Percentiles rank a stretch among this genome's conserved stretches.
Evolutionary conservation across 2,797 vertebrate species (phyloP).

Genomic region (Ataeniobius toweri): DNA sequence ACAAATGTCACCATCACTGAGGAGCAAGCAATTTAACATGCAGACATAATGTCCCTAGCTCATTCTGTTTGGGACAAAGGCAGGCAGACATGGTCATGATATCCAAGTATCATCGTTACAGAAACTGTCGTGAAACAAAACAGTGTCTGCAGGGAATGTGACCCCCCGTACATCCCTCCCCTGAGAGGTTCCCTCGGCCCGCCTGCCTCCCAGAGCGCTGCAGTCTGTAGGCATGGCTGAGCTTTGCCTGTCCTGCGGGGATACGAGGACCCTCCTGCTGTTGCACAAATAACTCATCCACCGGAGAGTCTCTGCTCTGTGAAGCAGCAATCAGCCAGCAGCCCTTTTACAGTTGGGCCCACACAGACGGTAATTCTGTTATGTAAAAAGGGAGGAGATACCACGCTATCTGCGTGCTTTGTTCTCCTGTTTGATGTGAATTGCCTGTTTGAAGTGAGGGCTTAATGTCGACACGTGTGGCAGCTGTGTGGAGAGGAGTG

Average conservation of each 20-base stretch:
- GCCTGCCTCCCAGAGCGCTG: constrained; percentile 49
- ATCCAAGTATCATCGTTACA: constrained; percentile 16
- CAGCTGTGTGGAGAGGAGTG: constrained; percentile 32
- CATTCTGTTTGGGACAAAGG: constrained; percentile 32
- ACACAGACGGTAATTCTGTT: constrained; percentile 36
- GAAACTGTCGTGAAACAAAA: constrained; percentile 43
- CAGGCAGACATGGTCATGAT: constrained; percentile 3
- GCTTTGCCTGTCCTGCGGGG: constrained; percentile 38
- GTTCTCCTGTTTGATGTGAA: constrained; percentile 31
- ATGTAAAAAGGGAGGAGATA: constrained; percentile 37
- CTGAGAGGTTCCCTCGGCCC: constrained; percentile 38
- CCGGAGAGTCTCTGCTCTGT: constrained; percentile 30
- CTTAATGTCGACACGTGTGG: constrained; percentile 31
- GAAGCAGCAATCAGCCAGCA: constrained; percentile 46
- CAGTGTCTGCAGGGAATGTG: constrained; percentile 48
- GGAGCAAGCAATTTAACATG: constrained; percentile 59
- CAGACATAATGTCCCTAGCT: constrained; percentile 47
- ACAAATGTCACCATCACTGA: constrained; percentile 70
- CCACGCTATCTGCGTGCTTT: constrained; percentile 25
- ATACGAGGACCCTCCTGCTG: constrained; percentile 56
- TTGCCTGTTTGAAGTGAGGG: constrained; percentile 45
- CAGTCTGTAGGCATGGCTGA: constrained; percentile 52
- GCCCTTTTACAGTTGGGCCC: constrained; percentile 43
- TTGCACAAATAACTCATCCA: constrained; percentile 41
- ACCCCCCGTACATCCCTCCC: constrained; percentile 40